phyloP scores from a whole-genome alignment of 2,113 vertebrate species.

The Pseudonaja textilis region DNA sequence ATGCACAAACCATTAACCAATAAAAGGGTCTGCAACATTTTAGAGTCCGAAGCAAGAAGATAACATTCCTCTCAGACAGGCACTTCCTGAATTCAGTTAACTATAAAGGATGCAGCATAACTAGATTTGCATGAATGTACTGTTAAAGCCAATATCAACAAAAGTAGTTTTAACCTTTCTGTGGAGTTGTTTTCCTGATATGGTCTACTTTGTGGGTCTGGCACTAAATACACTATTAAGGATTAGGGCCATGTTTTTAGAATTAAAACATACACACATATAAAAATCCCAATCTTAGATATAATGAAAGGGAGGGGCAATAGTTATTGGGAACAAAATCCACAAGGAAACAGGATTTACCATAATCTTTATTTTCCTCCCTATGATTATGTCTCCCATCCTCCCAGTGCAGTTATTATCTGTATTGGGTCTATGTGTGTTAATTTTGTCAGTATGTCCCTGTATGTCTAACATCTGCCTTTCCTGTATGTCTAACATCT shows the following conservation, averaged over 20 bases:
- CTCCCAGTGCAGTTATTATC: not conserved
- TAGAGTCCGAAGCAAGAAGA: not conserved
- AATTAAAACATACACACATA: not conserved
- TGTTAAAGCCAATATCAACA: not conserved
- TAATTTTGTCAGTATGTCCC: not conserved
- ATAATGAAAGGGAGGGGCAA: not conserved
- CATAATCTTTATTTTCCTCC: not conserved
- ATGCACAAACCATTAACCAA: not conserved
- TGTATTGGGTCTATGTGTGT: not conserved
- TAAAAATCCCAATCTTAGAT: not conserved
- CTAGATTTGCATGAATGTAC: not conserved
- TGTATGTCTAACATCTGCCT: not conserved
- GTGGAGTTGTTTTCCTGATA: not conserved
- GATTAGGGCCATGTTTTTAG: not conserved
- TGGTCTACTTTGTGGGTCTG: not conserved
- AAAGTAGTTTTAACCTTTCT: not conserved
- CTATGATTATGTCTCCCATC: not conserved
- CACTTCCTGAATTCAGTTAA: not conserved
- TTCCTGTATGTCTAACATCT: not conserved
- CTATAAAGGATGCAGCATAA: not conserved
- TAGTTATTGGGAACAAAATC: not conserved
- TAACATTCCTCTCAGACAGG: not conserved
- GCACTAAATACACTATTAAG: not conserved
- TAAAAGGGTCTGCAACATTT: not conserved
- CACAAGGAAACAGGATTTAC: not conserved